Evolutionary conservation across 1,140 invertebrate genomes (phyloP), one percentile per base, ranked within the genome.

Genomic region (Lucilia cuprina): DNA sequence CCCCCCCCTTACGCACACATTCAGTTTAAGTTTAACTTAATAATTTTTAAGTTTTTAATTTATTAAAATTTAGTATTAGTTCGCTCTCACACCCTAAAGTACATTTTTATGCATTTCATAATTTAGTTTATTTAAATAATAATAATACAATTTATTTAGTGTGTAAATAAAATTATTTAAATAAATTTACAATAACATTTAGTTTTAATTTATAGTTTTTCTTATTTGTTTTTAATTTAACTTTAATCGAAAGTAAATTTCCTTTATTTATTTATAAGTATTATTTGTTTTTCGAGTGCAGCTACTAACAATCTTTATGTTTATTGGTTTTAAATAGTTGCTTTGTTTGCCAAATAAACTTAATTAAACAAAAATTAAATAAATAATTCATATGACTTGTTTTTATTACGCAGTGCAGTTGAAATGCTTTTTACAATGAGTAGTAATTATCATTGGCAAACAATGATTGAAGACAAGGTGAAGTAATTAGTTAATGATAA

Each of bases 261-360:
- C 65, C 65, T 70, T 70, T 70, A 21, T 70, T 70, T 70, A 70
- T 70, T 70, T 70, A 8, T 70, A 30, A 1, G 3, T 30, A 30
- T 30, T 30, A 30, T 30, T 30, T 30, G 25, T 70, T 60, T 14
- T 17, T 60, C 2, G 14, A 14, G 50, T 60, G n/a, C n/a, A 60
- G n/a, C 65, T 10, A 70, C n/a, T 70, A 70, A 12, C 65, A 70
- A 21, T 30, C 25, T 30, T 30, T 2, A 19, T 19, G 5, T 9
- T 21, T 21, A 5, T n/a, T 70, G 21, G 19, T 60, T n/a, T 17
- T 70, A 19, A n/a, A 65, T 10, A 70, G 10, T n/a, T 70, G 65
- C 65, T 70, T 70, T 70, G 21, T 70, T 70, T 70, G 65, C 65
- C 65, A 70, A 70, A 70, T 70, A 70, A 70, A 70, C 21, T 60